A percentile compares a stretch with the other conserved stretches of the same genome.
Conservation (phyloP, 2,113 vertebrate species). For the Rhizomys pruinosus region DNA sequence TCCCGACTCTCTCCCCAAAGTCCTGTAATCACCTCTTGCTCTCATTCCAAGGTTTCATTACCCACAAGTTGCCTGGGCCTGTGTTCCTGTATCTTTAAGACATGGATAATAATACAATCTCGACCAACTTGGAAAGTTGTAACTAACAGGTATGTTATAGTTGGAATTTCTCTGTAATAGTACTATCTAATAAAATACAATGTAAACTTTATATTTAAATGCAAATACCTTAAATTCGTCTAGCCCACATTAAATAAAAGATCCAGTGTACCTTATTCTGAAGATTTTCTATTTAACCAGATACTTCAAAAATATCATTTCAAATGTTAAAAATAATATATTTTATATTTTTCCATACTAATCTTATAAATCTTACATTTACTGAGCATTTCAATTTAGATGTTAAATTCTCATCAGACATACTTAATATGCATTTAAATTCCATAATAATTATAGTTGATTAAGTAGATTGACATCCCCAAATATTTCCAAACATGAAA, state of each 20-base stretch:
- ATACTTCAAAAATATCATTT: conserved; percentile 12
- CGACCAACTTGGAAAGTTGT: neutral
- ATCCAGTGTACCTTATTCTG: conserved; percentile 42
- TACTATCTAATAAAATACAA: neutral
- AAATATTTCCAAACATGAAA: conserved; percentile 8
- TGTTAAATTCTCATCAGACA: conserved; percentile 37
- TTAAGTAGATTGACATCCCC: neutral
- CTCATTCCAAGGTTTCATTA: neutral
- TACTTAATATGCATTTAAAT: neutral
- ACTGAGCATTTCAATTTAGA: neutral
- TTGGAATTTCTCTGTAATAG: neutral
- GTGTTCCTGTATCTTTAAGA: conserved; percentile 12
- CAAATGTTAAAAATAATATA: neutral
- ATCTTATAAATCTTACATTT: conserved; percentile 17
- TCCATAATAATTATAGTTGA: neutral
- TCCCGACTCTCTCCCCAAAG: neutral
- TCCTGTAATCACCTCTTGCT: neutral
- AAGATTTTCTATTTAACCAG: conserved; percentile 46
- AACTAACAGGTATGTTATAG: conserved; percentile 28
- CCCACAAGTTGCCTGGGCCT: neutral
- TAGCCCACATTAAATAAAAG: conserved; percentile 6
- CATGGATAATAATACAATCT: neutral
- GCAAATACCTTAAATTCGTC: conserved; percentile 18
- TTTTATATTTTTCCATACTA: neutral
- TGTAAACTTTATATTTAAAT: neutral